phyloP scores from a whole-genome alignment of 2,888 invertebrate genomes.

The Sarcophaga carnaria region DNA sequence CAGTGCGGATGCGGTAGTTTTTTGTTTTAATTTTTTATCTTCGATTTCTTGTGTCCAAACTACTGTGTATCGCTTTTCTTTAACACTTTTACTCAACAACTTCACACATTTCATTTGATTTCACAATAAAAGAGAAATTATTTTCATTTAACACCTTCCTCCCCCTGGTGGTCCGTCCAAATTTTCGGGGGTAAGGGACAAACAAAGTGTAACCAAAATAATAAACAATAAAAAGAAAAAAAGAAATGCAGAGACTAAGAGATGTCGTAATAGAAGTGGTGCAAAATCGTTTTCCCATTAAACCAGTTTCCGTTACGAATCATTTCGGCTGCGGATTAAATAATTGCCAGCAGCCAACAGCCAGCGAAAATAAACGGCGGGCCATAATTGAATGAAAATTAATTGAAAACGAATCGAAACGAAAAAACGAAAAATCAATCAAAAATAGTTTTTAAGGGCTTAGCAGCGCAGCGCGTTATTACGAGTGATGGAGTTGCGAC shows the following conservation, averaged over 20 bases:
- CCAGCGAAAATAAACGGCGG: too few species aligned
- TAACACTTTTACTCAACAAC: slow-evolving; percentile 41
- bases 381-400: neutral
- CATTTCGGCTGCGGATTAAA: neutral
- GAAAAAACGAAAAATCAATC: slow-evolving; percentile 9
- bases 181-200: neutral
- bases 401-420: neutral
- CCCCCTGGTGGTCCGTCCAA: neutral
- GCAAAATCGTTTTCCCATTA: slow-evolving; percentile 59
- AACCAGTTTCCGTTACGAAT: slow-evolving; percentile 51
- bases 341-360: neutral
- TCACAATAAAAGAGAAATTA: slow-evolving; percentile 66
- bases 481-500: neutral
- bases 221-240: slow-evolving; percentile 11
- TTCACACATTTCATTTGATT: slow-evolving; percentile 66
- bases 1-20: too few species aligned
- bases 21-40: neutral
- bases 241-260: slow-evolving; percentile 2
- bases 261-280: slow-evolving; percentile 65
- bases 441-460: neutral
- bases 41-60: neutral
- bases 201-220: slow-evolving; percentile 8
- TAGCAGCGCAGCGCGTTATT: neutral
- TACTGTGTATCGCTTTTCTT: neutral
- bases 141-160: slow-evolving; percentile 57